These are phyloP conservation scores for Psophia crepitans DNA, from an alignment of 2,113 vertebrate species.

Conservation along the genomic window DNA sequence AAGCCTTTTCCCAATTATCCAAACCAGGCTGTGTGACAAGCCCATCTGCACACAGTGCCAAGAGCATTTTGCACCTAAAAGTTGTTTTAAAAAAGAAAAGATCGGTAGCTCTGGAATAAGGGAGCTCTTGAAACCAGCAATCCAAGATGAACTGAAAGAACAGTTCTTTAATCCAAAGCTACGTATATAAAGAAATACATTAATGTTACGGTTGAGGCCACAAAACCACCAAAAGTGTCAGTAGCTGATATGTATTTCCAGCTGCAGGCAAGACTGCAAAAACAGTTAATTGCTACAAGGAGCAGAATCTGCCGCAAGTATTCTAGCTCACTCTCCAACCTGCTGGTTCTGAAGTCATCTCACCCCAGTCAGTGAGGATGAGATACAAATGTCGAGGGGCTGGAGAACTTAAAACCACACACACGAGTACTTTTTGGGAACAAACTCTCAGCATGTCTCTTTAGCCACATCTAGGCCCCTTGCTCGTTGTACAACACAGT, in stretches of 20 bases:
- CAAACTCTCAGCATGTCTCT: background rate
- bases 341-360: background rate
- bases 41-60: background rate
- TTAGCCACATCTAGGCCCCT: background rate
- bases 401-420: background rate
- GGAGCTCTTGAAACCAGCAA: background rate
- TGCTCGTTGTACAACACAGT: background rate
- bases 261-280: background rate
- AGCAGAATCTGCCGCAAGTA: background rate
- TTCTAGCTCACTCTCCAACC: background rate
- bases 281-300: background rate
- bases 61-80: background rate
- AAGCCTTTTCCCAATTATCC: background rate
- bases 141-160: background rate
- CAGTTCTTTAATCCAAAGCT: background rate
- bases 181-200: background rate
- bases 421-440: background rate
- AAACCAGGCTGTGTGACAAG: background rate
- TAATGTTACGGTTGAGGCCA: background rate
- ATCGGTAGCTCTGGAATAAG: background rate
- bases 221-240: background rate
- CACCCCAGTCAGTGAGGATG: background rate
- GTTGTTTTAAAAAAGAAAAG: background rate
- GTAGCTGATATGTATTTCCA: background rate
- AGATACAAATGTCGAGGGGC: background rate